Evolutionary conservation across 2,888 invertebrate genomes (phyloP).

Genomic region (Hydraecia micacea): DNA sequence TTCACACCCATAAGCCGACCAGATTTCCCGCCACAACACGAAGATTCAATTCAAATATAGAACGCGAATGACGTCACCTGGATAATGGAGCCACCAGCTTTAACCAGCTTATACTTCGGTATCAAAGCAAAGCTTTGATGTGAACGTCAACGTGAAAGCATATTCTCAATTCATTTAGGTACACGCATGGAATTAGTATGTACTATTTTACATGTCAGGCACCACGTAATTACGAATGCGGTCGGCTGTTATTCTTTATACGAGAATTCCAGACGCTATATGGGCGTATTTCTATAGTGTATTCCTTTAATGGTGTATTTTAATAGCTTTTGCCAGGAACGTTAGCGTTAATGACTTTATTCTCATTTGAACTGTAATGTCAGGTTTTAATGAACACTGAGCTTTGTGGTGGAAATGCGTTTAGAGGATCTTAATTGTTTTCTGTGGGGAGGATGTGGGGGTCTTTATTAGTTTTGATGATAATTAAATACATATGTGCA

Average conservation of each 20-base stretch:
- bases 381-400: slow-evolving; percentile 46
- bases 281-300: slow-evolving; percentile 29
- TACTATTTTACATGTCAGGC: slow-evolving; percentile 30
- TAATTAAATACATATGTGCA: background rate
- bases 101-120: slow-evolving; percentile 1
- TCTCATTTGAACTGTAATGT: slow-evolving; percentile 34
- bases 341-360: slow-evolving; percentile 45
- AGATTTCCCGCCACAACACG: background rate
- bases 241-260: slow-evolving; percentile 46
- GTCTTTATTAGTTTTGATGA: background rate
- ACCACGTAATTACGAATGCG: slow-evolving; percentile 49
- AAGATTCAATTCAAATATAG: slow-evolving; percentile 22
- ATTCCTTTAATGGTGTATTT: slow-evolving; percentile 44
- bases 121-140: slow-evolving; percentile 40
- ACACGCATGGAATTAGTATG: background rate
- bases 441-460: background rate
- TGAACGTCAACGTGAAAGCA: slow-evolving; percentile 37
- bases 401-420: slow-evolving; percentile 16
- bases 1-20: background rate
- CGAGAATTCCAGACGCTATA: slow-evolving; percentile 36
- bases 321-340: slow-evolving; percentile 39
- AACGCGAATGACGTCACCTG: slow-evolving; percentile 10
- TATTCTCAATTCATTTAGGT: slow-evolving; percentile 50
- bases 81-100: background rate
- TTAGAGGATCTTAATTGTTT: slow-evolving; percentile 33